Evolutionary conservation across 2,888 invertebrate genomes (phyloP).

Genomic region (Terebella lapidaria): DNA sequence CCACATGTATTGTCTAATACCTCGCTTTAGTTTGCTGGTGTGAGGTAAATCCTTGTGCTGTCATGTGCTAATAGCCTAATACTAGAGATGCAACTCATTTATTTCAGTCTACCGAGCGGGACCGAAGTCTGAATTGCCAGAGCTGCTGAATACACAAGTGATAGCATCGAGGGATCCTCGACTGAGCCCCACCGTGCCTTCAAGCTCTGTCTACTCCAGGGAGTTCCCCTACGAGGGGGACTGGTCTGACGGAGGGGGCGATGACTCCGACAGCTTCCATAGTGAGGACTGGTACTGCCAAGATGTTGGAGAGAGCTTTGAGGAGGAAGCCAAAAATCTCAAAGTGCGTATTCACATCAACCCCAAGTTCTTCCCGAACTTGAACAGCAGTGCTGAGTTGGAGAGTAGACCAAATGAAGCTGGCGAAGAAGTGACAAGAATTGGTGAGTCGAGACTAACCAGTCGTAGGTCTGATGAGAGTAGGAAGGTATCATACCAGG

Average conservation of each 20-base stretch:
- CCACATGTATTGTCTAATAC: no score
- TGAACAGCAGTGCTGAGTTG: not conserved
- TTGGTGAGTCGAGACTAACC: no score
- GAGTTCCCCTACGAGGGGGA: not conserved
- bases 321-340: constrained; percentile 5
- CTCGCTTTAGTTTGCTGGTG: no score
- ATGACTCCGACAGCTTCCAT: not conserved
- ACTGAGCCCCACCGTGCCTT: not conserved
- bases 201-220: not conserved
- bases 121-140: not conserved
- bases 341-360: constrained; percentile 6
- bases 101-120: not conserved
- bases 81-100: no score
- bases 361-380: constrained; percentile 3
- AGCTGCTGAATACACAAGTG: constrained; percentile 1
- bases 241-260: not conserved
- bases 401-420: not conserved
- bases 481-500: no score
- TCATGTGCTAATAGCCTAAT: no score
- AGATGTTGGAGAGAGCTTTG: constrained; percentile 1
- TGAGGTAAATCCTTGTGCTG: no score
- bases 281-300: constrained; percentile 8
- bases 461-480: no score
- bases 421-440: no score
- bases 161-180: constrained; percentile 9